Evolutionary conservation across 2,888 invertebrate genomes (phyloP).

Genomic region (Drosophila leonis): DNA sequence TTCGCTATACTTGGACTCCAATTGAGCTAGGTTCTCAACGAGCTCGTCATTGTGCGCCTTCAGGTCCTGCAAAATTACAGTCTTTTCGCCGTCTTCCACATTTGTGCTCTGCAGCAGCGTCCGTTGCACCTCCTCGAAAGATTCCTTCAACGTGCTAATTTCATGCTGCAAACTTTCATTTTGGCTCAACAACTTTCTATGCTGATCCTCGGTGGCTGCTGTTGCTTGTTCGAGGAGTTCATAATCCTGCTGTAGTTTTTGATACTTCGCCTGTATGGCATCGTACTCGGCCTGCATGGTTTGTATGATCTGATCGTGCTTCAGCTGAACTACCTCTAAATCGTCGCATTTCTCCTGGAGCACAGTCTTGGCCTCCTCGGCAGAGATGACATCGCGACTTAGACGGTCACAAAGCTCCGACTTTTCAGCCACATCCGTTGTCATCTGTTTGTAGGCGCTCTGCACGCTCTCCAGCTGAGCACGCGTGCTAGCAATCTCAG

Average conservation of each 20-base stretch:
- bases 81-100: not conserved
- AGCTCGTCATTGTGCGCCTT: conserved; percentile 56
- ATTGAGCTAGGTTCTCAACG: conserved; percentile 55
- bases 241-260: conserved; percentile 71
- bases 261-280: conserved; percentile 71
- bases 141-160: conserved; percentile 66
- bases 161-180: conserved; percentile 72
- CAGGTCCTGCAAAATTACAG: conserved; percentile 14
- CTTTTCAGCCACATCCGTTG: conserved; percentile 57
- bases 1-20: conserved; percentile 78
- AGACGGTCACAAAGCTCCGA: conserved; percentile 67
- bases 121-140: conserved; percentile 69
- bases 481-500: conserved; percentile 59
- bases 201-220: conserved; percentile 56
- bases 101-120: conserved; percentile 51
- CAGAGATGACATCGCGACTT: conserved; percentile 52
- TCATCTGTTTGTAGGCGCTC: conserved; percentile 52
- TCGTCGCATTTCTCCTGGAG: conserved; percentile 71
- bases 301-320: conserved; percentile 51
- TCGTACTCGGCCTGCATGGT: conserved; percentile 73
- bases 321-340: conserved; percentile 63
- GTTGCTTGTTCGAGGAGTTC: conserved; percentile 57
- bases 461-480: conserved; percentile 67
- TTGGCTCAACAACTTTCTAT: conserved; percentile 65
- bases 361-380: conserved; percentile 57